These are phyloP conservation scores for Carabus problematicus DNA, from an alignment of 2,888 invertebrate genomes.

Conservation along the genomic window DNA sequence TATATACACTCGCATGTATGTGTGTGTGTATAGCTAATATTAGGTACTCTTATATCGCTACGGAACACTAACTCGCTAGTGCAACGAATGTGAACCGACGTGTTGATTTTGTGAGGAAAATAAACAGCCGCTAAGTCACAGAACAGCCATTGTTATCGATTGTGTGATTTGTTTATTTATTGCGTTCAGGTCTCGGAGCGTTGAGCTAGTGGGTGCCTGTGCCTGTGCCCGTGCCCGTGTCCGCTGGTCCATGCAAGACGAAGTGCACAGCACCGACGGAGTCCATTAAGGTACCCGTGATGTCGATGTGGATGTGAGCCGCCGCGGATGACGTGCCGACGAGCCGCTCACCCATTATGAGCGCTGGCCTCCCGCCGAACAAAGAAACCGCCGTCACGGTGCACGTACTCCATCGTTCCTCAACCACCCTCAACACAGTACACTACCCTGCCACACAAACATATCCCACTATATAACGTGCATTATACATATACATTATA, in stretches of 20 bases:
- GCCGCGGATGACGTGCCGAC: background rate
- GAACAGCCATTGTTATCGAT: slow-evolving; percentile 17
- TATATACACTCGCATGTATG: no score
- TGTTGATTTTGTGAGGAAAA: slow-evolving; percentile 21
- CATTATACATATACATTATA: no score
- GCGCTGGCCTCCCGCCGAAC: background rate
- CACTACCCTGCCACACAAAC: background rate
- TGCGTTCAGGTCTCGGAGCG: slow-evolving; percentile 10
- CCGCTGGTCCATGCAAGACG: slow-evolving; percentile 52
- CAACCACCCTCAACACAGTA: background rate
- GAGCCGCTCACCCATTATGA: background rate
- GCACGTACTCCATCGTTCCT: slow-evolving; percentile 1
- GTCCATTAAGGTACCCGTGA: background rate
- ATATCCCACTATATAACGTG: no score
- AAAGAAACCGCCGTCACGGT: slow-evolving; percentile 8
- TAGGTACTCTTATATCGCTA: background rate
- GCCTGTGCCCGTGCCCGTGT: slow-evolving; percentile 46
- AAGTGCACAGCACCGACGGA: slow-evolving; percentile 47
- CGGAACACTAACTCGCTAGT: background rate
- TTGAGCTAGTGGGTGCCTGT: slow-evolving; percentile 29
- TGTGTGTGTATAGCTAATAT: background rate
- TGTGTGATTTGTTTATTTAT: slow-evolving; percentile 37
- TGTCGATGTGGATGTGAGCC: background rate
- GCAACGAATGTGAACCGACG: background rate
- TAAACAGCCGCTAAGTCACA: slow-evolving; percentile 26